These are phyloP conservation scores for Ctena decussata DNA, from an alignment of 2,888 invertebrate genomes.

Conservation along the genomic window DNA sequence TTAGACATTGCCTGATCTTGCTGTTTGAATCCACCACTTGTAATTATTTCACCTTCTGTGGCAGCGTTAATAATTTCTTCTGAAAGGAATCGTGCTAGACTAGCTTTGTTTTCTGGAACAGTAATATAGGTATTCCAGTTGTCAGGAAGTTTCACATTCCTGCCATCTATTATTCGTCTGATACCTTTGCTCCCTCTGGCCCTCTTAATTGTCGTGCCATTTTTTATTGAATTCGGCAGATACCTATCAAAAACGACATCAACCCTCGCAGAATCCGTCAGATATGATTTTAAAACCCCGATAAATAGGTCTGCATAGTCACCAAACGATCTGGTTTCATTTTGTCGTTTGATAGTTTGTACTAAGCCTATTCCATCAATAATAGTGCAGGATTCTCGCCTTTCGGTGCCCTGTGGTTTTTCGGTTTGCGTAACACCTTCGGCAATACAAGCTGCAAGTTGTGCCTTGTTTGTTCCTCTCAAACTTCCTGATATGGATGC, in stretches of 20 bases:
- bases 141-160: background rate
- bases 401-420: background rate
- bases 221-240: background rate
- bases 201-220: background rate
- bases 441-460: background rate
- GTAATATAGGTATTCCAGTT: background rate
- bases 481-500: background rate
- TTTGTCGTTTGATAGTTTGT: background rate
- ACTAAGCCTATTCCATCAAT: background rate
- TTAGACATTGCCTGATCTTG: background rate
- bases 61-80: background rate
- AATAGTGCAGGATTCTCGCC: background rate
- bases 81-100: no score
- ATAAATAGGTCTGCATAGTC: background rate
- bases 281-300: background rate
- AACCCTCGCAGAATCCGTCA: background rate
- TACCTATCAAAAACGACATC: slow-evolving; percentile 8
- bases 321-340: background rate
- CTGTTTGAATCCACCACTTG: background rate
- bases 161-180: background rate
- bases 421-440: background rate
- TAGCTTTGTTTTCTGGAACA: background rate
- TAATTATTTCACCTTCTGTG: background rate
- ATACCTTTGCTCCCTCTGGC: background rate
- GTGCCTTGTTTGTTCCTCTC: background rate